Conservation (phyloP, 2,113 vertebrate species). For the Psittacula cyanocephala region DNA sequence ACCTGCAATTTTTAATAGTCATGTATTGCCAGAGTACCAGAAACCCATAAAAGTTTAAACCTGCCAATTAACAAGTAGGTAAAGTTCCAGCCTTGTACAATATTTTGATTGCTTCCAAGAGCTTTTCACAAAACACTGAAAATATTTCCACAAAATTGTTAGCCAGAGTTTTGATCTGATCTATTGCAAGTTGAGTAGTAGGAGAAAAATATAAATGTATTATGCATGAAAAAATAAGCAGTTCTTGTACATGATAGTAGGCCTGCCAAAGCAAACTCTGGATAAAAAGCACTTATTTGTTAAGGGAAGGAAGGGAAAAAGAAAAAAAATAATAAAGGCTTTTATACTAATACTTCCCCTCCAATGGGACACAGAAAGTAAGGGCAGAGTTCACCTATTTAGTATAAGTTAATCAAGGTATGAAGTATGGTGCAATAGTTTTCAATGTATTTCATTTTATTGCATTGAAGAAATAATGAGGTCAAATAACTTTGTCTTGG, state of each 20-base stretch:
- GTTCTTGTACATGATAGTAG: background rate
- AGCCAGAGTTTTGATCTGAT: constrained; percentile 5
- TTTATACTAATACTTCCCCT: background rate
- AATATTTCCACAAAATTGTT: constrained; percentile 31
- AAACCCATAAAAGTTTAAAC: constrained; percentile 85
- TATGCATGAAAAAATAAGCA: background rate
- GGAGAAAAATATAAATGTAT: background rate
- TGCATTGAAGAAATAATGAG: background rate
- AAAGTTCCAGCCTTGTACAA: constrained; percentile 67
- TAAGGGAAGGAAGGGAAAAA: background rate
- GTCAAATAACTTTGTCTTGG: background rate
- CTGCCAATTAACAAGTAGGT: constrained; percentile 82
- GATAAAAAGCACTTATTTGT: background rate
- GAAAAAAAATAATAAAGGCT: background rate
- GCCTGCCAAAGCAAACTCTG: background rate
- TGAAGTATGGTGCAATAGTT: background rate
- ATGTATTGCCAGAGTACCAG: constrained; percentile 81
- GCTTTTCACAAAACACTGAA: constrained; percentile 62
- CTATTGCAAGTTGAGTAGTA: background rate
- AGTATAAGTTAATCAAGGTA: background rate
- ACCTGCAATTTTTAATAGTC: constrained; percentile 86
- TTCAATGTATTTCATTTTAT: background rate
- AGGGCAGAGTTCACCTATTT: background rate
- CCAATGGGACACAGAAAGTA: background rate
- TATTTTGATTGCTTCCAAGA: constrained; percentile 73